A percentile compares a stretch with the other conserved stretches of the same genome.
phyloP scores from a whole-genome alignment of 2,888 invertebrate genomes.

The Zygogramma bicolorata region DNA sequence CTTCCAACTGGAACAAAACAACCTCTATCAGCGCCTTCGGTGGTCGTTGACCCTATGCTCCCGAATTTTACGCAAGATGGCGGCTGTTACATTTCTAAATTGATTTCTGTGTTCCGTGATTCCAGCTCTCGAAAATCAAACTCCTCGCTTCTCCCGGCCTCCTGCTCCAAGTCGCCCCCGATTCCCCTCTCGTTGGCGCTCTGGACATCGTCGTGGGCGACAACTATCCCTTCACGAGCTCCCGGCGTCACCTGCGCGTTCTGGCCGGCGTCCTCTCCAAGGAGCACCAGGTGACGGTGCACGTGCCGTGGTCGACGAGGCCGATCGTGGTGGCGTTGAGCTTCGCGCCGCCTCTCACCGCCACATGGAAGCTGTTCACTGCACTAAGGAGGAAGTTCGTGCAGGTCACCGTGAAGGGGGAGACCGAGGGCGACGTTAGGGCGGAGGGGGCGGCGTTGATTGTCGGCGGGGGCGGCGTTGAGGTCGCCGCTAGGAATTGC shows the following conservation, averaged over 20 bases:
- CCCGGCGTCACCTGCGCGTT: slow-evolving; percentile 69
- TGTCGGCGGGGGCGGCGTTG: slow-evolving; percentile 54
- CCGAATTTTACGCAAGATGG: no score
- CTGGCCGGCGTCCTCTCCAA: slow-evolving; percentile 82
- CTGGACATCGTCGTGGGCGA: slow-evolving; percentile 65
- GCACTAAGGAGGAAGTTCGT: slow-evolving; percentile 87
- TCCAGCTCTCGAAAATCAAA: slow-evolving; percentile 72
- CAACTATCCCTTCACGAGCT: slow-evolving; percentile 59
- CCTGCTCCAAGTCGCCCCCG: slow-evolving; percentile 68
- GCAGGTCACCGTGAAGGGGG: slow-evolving; percentile 80
- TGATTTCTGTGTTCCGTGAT: no score
- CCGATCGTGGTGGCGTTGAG: slow-evolving; percentile 81
- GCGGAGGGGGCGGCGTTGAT: slow-evolving; percentile 55
- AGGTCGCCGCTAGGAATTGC: slow-evolving; percentile 55
- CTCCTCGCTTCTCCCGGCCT: slow-evolving; percentile 79
- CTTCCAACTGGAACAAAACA: no score
- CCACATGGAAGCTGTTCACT: slow-evolving; percentile 86
- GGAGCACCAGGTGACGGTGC: slow-evolving; percentile 71
- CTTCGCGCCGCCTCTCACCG: slow-evolving; percentile 86
- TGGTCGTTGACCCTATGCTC: no score
- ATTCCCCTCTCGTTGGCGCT: slow-evolving; percentile 66
- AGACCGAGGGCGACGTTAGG: slow-evolving; percentile 60
- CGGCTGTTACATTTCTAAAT: no score
- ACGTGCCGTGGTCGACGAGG: slow-evolving; percentile 83
- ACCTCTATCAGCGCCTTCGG: no score